Percentiles rank a stretch among this genome's conserved stretches.
phyloP scores from a whole-genome alignment of 2,888 invertebrate genomes.

The Lasioglossum figueresi region DNA sequence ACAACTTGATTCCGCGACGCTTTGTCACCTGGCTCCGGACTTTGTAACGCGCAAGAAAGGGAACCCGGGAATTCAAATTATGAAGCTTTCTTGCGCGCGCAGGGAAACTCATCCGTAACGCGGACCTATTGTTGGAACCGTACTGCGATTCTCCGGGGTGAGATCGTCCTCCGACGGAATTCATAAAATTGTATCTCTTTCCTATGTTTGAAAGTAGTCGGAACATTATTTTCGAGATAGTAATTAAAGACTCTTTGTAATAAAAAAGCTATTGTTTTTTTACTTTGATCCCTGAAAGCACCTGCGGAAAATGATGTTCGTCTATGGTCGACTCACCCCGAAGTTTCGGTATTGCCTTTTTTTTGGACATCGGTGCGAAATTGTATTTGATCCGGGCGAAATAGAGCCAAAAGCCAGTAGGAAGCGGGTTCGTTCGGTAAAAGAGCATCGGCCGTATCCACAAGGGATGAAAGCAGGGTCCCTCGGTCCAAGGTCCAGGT shows the following conservation, averaged over 20 bases:
- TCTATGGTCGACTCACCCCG: not conserved
- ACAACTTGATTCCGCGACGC: conserved; percentile 16
- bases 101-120: not conserved
- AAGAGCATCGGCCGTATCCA: not conserved
- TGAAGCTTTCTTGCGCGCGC: not conserved
- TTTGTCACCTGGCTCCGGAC: not conserved
- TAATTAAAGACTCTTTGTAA: not conserved
- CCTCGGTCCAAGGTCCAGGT: not conserved
- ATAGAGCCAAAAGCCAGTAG: not conserved
- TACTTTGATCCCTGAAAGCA: too few relatives aligned
- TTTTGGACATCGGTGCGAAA: not conserved
- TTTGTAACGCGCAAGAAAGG: not conserved
- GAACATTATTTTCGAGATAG: too few relatives aligned
- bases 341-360: not conserved
- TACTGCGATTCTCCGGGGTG: not conserved
- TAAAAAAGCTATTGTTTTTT: not conserved
- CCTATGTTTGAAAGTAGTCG: not conserved
- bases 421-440: not conserved
- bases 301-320: not conserved
- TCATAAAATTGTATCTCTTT: not conserved
- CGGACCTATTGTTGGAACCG: not conserved
- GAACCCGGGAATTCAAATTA: not conserved
- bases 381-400: not conserved
- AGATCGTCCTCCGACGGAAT: not conserved
- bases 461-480: not conserved